Evolutionary conservation across 2,888 invertebrate species (phyloP), one percentile per base, ranked within the genome.

Genomic region (Cordilura impudica): DNA sequence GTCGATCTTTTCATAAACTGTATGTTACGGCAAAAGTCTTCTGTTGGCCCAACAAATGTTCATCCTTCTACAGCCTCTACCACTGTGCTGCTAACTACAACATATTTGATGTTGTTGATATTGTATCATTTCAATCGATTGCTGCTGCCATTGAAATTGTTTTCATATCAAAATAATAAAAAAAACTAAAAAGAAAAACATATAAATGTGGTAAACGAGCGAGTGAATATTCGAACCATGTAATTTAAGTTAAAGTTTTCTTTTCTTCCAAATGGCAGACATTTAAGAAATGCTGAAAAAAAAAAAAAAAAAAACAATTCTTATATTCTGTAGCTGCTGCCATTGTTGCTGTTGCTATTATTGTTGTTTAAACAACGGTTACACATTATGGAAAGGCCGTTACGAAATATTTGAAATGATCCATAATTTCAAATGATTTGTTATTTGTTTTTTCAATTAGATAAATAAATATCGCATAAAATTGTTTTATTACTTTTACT

Each of bases 221-320:
- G 53, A 76, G 31, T 65, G 65, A 65, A 70, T 70, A 65, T 76
- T 70, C 65, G 14, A 70, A 76, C 60, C 76, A 76, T 76, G 65
- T 66, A 76, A 76, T 71, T 76, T 71, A 58, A 66, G 70, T 76
- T 43, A 47, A 39, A 60, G 45, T 70, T 61, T 29, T 14, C 10
- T 39, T 19, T 43, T 39, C 19, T n/a, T 76, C 45, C 51, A 58
- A 70, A 58, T 76, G 65, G 8, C 65, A 76, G 65, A 76, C 70
- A 75, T 61, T 74, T 51, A 51, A 58, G 23, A 60, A 45, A 2
- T 4, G 35, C 35, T 26, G 4, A 26, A 6, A 26, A 39, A 39
- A 5, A 39, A 39, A 12, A 39, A 39, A n/a, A n/a, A 39, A 7
- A 31, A 31, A 31, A 2, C 5, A 39, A 39, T 39, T 39, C 35